Conservation (phyloP, 1,140 invertebrate species). For the Phortica variegata region DNA sequence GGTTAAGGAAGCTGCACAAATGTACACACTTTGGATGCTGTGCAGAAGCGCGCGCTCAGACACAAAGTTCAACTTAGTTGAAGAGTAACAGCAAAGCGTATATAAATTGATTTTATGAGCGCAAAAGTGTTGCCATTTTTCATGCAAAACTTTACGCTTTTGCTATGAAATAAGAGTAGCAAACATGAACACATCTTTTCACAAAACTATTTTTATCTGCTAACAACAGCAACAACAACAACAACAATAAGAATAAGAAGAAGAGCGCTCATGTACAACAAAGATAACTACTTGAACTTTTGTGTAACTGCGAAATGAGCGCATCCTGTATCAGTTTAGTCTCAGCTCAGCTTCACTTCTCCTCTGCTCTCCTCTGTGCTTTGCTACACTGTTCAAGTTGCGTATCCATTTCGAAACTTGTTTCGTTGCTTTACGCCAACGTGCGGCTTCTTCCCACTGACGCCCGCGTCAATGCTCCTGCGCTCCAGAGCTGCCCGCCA, state of each 20-base stretch:
- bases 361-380: conserved; percentile 47
- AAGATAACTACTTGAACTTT: conserved; percentile 5
- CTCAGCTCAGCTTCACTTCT: conserved; percentile 24
- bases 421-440: conserved; percentile 16
- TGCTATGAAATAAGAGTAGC: too few species aligned
- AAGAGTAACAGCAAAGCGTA: background rate
- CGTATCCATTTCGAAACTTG: conserved; percentile 53
- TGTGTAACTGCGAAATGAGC: too few species aligned
- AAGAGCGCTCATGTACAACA: conserved; percentile 15
- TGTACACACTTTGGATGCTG: background rate
- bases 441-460: background rate
- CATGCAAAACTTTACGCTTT: conserved; percentile 27
- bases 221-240: background rate
- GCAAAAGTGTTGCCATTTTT: conserved; percentile 54
- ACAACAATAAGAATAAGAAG: conserved; percentile 18
- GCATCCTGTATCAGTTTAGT: too few species aligned
- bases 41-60: background rate
- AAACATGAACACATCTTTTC: background rate
- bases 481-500: conserved; percentile 4
- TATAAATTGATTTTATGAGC: conserved; percentile 53
- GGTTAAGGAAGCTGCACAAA: conserved; percentile 12
- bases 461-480: conserved; percentile 2
- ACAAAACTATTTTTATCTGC: conserved; percentile 40
- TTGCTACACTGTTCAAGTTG: conserved; percentile 34
- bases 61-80: too few species aligned